Conservation (phyloP, 2,113 vertebrate genomes). For the Hydrochoerus hydrochaeris region DNA sequence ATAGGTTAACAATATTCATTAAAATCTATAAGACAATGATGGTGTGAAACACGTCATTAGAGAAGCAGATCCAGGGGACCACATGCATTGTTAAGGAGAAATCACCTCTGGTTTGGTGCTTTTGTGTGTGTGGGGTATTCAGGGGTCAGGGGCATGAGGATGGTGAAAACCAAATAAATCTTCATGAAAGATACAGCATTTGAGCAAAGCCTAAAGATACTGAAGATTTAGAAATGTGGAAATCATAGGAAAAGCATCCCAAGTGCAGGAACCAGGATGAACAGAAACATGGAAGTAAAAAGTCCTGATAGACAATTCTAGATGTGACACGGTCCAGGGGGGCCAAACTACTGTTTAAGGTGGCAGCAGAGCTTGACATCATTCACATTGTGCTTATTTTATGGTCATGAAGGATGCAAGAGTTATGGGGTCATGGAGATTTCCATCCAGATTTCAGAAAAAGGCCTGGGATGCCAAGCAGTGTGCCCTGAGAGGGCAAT, state of each 20-base stretch:
- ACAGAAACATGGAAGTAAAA: not conserved
- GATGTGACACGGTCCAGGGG: not conserved
- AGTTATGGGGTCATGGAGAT: not conserved
- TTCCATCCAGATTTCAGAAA: not conserved
- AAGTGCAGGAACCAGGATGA: not conserved
- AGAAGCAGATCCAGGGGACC: not conserved
- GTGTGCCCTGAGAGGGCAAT: not conserved
- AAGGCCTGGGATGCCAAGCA: not conserved
- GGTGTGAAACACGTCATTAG: not conserved
- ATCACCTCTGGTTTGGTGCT: not conserved
- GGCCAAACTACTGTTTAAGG: not conserved
- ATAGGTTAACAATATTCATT: constrained; percentile 43
- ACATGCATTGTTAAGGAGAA: constrained; percentile 9
- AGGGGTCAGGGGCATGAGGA: not conserved
- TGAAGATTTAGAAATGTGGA: constrained; percentile 24
- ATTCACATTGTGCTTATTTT: not conserved
- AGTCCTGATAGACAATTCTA: not conserved
- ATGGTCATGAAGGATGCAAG: not conserved
- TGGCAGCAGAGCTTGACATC: not conserved
- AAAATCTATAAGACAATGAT: constrained; percentile 1
- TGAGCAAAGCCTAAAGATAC: not conserved
- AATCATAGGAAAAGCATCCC: not conserved
- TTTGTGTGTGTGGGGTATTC: not conserved
- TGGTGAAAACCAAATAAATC: not conserved
- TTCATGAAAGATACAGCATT: not conserved